Conservation (phyloP, 2,797 vertebrate genomes). For the Leptatherina wallacei region DNA sequence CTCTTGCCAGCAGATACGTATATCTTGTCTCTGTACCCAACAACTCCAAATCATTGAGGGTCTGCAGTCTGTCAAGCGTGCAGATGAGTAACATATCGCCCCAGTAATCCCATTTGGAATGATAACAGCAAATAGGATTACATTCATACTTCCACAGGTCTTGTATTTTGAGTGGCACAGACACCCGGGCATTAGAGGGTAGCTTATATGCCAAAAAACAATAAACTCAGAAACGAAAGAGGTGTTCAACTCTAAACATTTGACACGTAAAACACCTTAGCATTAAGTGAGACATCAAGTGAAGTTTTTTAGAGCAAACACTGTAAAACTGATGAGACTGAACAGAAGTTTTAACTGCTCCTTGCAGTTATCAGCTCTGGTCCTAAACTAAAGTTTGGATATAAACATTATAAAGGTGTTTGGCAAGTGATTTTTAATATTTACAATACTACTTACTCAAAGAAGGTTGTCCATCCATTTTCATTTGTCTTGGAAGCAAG, state of each 20-base stretch:
- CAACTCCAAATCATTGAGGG: slow-evolving; percentile 37
- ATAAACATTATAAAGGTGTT: slow-evolving; percentile 19
- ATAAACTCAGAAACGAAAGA: slow-evolving; percentile 39
- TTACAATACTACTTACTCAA: slow-evolving; percentile 89
- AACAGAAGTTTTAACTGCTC: slow-evolving; percentile 30
- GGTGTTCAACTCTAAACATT: slow-evolving; percentile 26
- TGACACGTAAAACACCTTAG: slow-evolving; percentile 21
- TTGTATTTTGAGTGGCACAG: slow-evolving; percentile 49
- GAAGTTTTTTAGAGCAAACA: slow-evolving; percentile 4
- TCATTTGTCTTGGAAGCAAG: slow-evolving; percentile 97
- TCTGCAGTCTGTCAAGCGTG: slow-evolving; percentile 51
- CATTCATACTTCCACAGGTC: slow-evolving; percentile 52
- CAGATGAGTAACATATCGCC: slow-evolving; percentile 67
- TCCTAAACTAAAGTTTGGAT: slow-evolving; percentile 16
- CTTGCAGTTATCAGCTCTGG: slow-evolving; percentile 37
- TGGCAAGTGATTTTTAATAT: neutral
- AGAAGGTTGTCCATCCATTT: slow-evolving; percentile 98
- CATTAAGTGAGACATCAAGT: slow-evolving; percentile 13
- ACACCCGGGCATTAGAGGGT: slow-evolving; percentile 40
- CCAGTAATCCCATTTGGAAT: slow-evolving; percentile 73
- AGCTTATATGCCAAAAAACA: slow-evolving; percentile 27
- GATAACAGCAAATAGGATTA: slow-evolving; percentile 79
- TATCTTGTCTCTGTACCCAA: slow-evolving; percentile 32
- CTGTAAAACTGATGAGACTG: slow-evolving; percentile 26
- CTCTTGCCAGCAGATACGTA: slow-evolving; percentile 38